These are phyloP conservation scores for Murina feae DNA, from an alignment of 2,113 vertebrate genomes.

Conservation along the genomic window DNA sequence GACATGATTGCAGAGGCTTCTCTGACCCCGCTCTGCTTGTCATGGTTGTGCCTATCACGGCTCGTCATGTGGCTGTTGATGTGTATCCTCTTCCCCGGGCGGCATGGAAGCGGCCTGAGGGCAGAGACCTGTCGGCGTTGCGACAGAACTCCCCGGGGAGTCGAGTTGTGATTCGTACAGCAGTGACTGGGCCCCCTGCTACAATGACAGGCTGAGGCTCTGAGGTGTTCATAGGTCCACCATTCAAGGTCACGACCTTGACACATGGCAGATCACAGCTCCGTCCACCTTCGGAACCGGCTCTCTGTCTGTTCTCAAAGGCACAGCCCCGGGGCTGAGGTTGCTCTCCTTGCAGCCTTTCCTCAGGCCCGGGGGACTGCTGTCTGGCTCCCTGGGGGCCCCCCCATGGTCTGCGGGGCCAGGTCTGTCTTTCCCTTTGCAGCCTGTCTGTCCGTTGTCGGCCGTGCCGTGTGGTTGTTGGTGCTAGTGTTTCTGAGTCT, in stretches of 20 bases:
- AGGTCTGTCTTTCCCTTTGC: neutral
- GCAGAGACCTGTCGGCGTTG: neutral
- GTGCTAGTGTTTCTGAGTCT: neutral
- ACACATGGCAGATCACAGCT: neutral
- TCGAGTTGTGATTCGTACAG: neutral
- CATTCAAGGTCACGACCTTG: neutral
- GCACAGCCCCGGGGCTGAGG: neutral
- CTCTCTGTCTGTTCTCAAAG: neutral
- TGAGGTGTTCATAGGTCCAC: rapidly evolving
- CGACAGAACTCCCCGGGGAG: neutral
- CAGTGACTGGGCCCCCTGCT: neutral
- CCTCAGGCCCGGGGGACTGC: no score
- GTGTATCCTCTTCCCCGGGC: neutral
- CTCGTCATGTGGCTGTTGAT: neutral
- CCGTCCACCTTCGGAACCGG: neutral
- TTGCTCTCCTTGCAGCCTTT: neutral
- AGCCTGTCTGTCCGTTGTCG: no score
- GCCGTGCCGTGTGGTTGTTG: neutral
- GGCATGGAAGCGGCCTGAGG: neutral
- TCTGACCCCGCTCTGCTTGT: neutral
- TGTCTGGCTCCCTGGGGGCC: neutral
- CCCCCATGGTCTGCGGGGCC: neutral
- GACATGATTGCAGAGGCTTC: neutral
- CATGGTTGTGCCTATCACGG: rapidly evolving
- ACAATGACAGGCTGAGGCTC: neutral